These are phyloP conservation scores for Sebastes matsubarae DNA, from an alignment of 2,797 vertebrate genomes.

Conservation along the genomic window DNA sequence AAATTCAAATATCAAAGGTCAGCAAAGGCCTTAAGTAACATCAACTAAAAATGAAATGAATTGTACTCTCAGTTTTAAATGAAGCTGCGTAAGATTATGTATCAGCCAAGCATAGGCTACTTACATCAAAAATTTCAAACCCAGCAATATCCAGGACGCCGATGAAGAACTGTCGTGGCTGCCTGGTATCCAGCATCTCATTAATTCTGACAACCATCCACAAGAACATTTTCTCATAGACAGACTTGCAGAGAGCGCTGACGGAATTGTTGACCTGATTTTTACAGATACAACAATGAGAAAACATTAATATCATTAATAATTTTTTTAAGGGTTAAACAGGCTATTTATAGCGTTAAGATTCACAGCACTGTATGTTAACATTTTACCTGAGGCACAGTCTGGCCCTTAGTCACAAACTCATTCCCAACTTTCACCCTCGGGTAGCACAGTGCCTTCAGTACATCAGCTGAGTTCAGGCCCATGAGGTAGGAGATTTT, in stretches of 20 bases:
- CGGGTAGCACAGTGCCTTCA: slow-evolving; percentile 86
- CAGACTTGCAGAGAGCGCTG: slow-evolving; percentile 84
- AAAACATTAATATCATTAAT: neutral
- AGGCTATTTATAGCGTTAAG: neutral
- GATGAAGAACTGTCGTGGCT: slow-evolving; percentile 85
- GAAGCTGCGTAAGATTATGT: neutral
- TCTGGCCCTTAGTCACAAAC: slow-evolving; percentile 87
- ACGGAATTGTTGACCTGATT: slow-evolving; percentile 86
- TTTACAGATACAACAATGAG: neutral
- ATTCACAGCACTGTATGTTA: neutral
- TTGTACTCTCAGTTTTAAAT: neutral
- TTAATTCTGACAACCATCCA: slow-evolving; percentile 90
- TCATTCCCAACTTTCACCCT: slow-evolving; percentile 89
- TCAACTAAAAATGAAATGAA: neutral
- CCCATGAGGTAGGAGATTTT: slow-evolving; percentile 80
- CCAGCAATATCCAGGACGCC: slow-evolving; percentile 89
- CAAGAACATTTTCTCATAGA: slow-evolving; percentile 89
- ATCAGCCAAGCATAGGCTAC: neutral
- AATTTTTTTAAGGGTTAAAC: neutral
- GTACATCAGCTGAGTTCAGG: slow-evolving; percentile 79
- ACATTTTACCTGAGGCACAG: slow-evolving; percentile 83
- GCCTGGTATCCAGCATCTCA: slow-evolving; percentile 87
- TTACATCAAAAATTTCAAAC: slow-evolving; percentile 91
- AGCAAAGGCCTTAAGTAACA: neutral
- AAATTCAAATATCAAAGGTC: neutral